Evolutionary conservation across 1,140 invertebrate species (phyloP), one percentile per base, ranked within the genome.

Genomic region (Battus philenor): DNA sequence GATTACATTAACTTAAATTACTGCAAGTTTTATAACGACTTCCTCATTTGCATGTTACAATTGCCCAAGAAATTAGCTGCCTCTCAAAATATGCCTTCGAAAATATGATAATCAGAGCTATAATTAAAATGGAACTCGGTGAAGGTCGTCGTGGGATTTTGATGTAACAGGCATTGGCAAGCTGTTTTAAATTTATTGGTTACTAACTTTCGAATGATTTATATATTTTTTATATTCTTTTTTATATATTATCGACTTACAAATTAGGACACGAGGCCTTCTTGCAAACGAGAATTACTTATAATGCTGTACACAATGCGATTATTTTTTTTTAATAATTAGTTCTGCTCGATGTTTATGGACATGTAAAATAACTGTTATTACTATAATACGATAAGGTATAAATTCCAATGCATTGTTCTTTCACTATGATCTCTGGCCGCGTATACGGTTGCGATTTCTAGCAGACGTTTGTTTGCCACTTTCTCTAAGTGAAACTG

Each of bases 401-500:
- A 26, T 16, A 50, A 38, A 61, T 61, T 61, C 39, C 45, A 39
- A 41, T 16, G 38, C 38, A 41, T 41, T 41, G 38, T 41, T 26
- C 24, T 26, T 38, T 5, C 36, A 11, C 1, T 41, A 52, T 43
- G 51, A 22, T 38, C 33, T 17, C 8, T 31, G 41, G 27, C 34
- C 22, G 39, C 48, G 43, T 46, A 55, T 52, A 54, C 55, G 60
- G 50, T 69, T 54, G 65, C 68, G 73, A 79, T 81, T 78, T 79
- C 74, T 79, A 81, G 63, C 18, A 51, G 24, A 55, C 54, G 50
- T 56, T 56, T 54, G 62, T 53, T 63, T 34, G 48, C 59, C 53
- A 81, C 77, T 81, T 81, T 81, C 77, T 73, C 77, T 72, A 59
- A 65, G 77, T 70, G 77, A 81, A 81, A 81, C 77, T 62, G 59